phyloP scores from a whole-genome alignment of 23 tunicate species.

The Clavelina lepadiformis region DNA sequence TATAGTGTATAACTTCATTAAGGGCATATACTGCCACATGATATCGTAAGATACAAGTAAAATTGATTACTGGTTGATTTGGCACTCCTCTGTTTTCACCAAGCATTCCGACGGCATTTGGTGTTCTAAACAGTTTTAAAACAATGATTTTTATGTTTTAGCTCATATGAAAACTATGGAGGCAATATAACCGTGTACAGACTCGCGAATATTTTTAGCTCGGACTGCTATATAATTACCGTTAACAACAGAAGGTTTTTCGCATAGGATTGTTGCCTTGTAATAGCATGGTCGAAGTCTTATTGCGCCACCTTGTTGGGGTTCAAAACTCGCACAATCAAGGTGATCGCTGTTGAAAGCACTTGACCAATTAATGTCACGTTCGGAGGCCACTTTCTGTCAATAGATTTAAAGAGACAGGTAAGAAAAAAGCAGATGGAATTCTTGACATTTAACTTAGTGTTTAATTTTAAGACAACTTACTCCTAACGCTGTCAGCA shows the following conservation, averaged over 20 bases:
- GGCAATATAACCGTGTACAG: too few relatives aligned
- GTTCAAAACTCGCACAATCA: slow-evolving; percentile 22
- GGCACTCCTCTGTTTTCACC: not conserved
- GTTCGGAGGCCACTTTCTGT: too few relatives aligned
- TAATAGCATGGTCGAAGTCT: not conserved
- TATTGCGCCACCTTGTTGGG: not conserved
- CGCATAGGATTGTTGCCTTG: slow-evolving; percentile 17
- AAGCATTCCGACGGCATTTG: not conserved
- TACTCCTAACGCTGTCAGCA: not conserved
- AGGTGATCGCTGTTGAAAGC: not conserved
- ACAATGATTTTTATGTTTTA: too few relatives aligned
- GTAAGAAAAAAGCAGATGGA: too few relatives aligned
- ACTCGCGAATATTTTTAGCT: not conserved
- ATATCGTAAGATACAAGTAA: too few relatives aligned
- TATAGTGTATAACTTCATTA: too few relatives aligned
- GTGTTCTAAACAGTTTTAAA: slow-evolving; percentile 7
- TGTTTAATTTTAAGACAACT: too few relatives aligned
- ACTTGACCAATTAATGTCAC: slow-evolving; percentile 10
- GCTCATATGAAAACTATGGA: too few relatives aligned
- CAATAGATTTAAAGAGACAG: too few relatives aligned
- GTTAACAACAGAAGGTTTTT: not conserved
- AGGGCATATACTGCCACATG: too few relatives aligned
- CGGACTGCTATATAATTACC: not conserved
- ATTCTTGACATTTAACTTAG: too few relatives aligned
- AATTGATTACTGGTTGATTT: not conserved